Evolutionary conservation across 2,113 vertebrate species (phyloP).

Genomic region (Dolichallabes microphthalmus): DNA sequence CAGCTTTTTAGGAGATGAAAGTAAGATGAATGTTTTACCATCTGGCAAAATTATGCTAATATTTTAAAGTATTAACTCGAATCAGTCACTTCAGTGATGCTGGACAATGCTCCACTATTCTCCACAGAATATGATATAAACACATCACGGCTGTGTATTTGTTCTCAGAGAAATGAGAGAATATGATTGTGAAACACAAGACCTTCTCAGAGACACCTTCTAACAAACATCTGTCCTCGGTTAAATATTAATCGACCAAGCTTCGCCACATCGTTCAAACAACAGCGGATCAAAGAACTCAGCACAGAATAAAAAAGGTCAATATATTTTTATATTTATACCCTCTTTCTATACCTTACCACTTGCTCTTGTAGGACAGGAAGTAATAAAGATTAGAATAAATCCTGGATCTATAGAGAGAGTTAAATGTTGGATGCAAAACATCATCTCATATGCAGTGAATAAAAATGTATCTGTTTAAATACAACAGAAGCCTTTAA

Average conservation of each 20-base stretch:
- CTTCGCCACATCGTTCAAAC: conserved; percentile 60
- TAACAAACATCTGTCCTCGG: conserved; percentile 69
- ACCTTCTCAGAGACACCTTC: conserved; percentile 54
- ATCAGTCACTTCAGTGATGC: background rate
- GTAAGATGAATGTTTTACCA: background rate
- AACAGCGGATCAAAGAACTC: conserved; percentile 15
- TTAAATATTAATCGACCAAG: conserved; percentile 74
- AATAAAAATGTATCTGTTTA: conserved; percentile 24
- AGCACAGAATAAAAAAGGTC: background rate
- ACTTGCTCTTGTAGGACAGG: background rate
- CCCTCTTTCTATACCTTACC: background rate
- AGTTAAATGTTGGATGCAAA: background rate
- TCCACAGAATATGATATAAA: conserved; percentile 29
- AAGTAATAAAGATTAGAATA: background rate
- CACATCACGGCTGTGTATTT: conserved; percentile 19
- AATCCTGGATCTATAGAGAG: conserved; percentile 12
- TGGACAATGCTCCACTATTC: conserved; percentile 25
- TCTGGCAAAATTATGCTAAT: conserved; percentile 15
- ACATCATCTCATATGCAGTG: conserved; percentile 20
- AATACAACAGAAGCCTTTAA: conserved; percentile 21
- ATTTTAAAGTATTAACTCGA: conserved; percentile 6
- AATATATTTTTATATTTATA: conserved; percentile 3
- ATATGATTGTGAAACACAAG: conserved; percentile 53
- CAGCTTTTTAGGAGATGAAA: background rate
- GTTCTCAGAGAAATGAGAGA: conserved; percentile 28